These are phyloP conservation scores for Drosophila pseudoobscura DNA, from an alignment of 1,140 invertebrate genomes.

Conservation along the genomic window DNA sequence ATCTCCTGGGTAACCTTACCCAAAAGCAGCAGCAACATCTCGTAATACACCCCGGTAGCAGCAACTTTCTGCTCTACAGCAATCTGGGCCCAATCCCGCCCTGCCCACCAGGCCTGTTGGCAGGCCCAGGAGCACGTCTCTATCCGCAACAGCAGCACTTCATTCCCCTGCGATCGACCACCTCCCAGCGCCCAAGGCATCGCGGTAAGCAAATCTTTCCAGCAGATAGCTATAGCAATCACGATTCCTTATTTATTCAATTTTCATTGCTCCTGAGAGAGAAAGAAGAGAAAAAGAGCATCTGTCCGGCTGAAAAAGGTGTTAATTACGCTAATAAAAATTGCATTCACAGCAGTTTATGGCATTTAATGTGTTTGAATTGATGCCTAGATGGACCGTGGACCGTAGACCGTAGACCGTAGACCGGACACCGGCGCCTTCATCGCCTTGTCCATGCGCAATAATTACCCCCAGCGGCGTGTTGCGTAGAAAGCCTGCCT, in stretches of 20 bases:
- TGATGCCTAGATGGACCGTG: constrained; percentile 22
- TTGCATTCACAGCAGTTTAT: constrained; percentile 68
- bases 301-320: constrained; percentile 40
- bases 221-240: constrained; percentile 7
- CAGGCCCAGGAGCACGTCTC: constrained; percentile 58
- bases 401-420: constrained; percentile 2
- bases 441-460: constrained; percentile 38
- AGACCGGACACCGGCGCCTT: constrained; percentile 42
- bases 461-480: constrained; percentile 58
- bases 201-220: constrained; percentile 65
- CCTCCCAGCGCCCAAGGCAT: constrained; percentile 62
- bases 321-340: constrained; percentile 78
- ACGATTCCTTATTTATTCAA: constrained; percentile 44
- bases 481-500: constrained; percentile 62
- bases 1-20: constrained; percentile 59
- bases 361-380: constrained; percentile 69
- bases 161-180: constrained; percentile 67
- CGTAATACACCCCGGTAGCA: constrained; percentile 66
- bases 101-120: constrained; percentile 67
- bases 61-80: constrained; percentile 73
- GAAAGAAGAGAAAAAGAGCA: not conserved
- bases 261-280: constrained; percentile 37
- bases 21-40: constrained; percentile 69
- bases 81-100: constrained; percentile 73
- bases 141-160: constrained; percentile 71